phyloP scores from a whole-genome alignment of 2,113 vertebrate genomes.

The Phalacrocorax brasilianus region DNA sequence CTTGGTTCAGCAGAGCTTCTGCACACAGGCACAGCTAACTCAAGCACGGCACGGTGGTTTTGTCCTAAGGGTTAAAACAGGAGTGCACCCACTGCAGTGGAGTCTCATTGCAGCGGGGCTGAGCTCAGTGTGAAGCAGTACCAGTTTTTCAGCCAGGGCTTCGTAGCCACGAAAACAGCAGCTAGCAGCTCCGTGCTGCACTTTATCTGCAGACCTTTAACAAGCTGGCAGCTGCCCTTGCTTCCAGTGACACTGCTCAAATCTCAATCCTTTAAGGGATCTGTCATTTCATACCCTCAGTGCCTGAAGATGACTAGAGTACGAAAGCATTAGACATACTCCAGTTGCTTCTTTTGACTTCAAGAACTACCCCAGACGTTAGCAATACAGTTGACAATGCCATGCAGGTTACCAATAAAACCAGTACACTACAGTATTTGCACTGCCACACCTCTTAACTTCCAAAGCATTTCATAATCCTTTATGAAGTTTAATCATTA shows the following conservation, averaged over 20 bases:
- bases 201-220: background rate
- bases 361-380: background rate
- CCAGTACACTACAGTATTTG: background rate
- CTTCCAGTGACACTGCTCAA: background rate
- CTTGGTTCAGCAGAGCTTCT: background rate
- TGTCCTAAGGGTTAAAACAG: background rate
- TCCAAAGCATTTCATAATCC: background rate
- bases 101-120: background rate
- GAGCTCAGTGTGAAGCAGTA: background rate
- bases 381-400: background rate
- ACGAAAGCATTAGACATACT: background rate
- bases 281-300: background rate
- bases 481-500: background rate
- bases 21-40: background rate
- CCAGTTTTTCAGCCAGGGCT: background rate
- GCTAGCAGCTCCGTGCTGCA: background rate
- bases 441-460: background rate
- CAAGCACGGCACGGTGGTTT: rapidly evolving
- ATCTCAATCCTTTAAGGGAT: background rate
- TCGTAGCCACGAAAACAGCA: background rate
- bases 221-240: background rate
- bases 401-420: background rate
- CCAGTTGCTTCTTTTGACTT: background rate
- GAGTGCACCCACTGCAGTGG: background rate
- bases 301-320: background rate